Conservation (phyloP, 2,113 vertebrate genomes). For the Alethe diademata region DNA sequence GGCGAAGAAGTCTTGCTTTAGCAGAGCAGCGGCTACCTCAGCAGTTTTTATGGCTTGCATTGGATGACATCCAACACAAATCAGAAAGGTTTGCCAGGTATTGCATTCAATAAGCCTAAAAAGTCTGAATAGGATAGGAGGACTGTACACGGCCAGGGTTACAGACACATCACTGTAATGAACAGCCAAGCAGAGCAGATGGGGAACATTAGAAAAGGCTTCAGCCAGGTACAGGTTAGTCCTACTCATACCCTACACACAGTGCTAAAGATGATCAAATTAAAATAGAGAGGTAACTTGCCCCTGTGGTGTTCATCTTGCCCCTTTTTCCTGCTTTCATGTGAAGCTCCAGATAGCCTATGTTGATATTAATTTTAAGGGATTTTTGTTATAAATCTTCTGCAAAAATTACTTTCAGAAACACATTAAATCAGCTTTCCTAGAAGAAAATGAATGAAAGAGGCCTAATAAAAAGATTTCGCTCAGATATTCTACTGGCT, state of each 20-base stretch:
- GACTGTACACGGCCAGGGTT: not conserved
- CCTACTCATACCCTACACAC: not conserved
- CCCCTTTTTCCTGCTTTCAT: not conserved
- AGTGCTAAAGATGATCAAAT: not conserved
- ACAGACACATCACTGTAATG: not conserved
- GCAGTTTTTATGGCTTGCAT: not conserved
- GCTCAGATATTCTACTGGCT: not conserved
- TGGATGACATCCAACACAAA: not conserved
- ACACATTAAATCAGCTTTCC: not conserved
- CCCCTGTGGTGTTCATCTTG: not conserved
- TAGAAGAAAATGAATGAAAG: not conserved
- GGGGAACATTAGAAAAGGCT: not conserved
- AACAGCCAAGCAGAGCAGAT: constrained; percentile 35
- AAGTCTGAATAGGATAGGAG: not conserved
- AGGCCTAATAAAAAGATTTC: not conserved
- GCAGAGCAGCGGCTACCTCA: constrained; percentile 1
- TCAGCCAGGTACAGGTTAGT: not conserved
- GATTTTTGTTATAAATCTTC: not conserved
- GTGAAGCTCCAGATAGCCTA: not conserved
- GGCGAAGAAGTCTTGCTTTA: not conserved
- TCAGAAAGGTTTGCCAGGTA: constrained; percentile 16
- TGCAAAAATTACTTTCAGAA: not conserved
- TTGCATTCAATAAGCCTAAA: constrained; percentile 11
- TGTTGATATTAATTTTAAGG: not conserved
- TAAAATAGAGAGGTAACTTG: not conserved